These are phyloP conservation scores for Phalangium opilio DNA, from an alignment of 2,888 invertebrate species.

Conservation along the genomic window DNA sequence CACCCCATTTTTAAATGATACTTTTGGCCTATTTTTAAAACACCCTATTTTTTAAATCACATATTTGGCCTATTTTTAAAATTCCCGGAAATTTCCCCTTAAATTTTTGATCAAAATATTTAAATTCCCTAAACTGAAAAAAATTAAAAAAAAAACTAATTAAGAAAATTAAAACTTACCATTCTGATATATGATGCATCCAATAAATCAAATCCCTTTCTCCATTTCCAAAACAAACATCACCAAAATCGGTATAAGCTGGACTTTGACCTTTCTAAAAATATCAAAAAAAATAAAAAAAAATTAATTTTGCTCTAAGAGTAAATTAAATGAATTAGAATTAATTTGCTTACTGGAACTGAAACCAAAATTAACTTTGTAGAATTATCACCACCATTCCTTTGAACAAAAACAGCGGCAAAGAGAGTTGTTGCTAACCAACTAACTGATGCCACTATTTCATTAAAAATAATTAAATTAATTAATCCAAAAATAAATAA, in stretches of 20 bases:
- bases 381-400: slow-evolving; percentile 22
- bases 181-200: slow-evolving; percentile 52
- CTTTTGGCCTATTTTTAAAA: too few relatives aligned
- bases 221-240: slow-evolving; percentile 62
- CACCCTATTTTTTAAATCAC: too few relatives aligned
- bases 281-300: slow-evolving; percentile 24
- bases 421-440: slow-evolving; percentile 80
- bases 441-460: slow-evolving; percentile 33
- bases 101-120: too few relatives aligned
- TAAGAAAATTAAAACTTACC: slow-evolving; percentile 37
- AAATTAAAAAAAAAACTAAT: too few relatives aligned
- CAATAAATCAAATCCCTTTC: slow-evolving; percentile 54
- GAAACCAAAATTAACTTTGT: slow-evolving; percentile 25
- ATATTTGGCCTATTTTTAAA: too few relatives aligned
- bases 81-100: too few relatives aligned
- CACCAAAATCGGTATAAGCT: slow-evolving; percentile 59
- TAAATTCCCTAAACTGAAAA: too few relatives aligned
- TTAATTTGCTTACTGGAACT: slow-evolving; percentile 20
- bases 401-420: slow-evolving; percentile 50
- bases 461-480: slow-evolving; percentile 16
- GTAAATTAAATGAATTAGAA: neutral
- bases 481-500: too few relatives aligned
- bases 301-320: neutral
- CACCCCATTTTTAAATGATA: too few relatives aligned
- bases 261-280: slow-evolving; percentile 53